Evolutionary conservation across 2,113 vertebrate genomes (phyloP), one percentile per base, ranked within the genome.

Genomic region (Hemichromis elongatus): DNA sequence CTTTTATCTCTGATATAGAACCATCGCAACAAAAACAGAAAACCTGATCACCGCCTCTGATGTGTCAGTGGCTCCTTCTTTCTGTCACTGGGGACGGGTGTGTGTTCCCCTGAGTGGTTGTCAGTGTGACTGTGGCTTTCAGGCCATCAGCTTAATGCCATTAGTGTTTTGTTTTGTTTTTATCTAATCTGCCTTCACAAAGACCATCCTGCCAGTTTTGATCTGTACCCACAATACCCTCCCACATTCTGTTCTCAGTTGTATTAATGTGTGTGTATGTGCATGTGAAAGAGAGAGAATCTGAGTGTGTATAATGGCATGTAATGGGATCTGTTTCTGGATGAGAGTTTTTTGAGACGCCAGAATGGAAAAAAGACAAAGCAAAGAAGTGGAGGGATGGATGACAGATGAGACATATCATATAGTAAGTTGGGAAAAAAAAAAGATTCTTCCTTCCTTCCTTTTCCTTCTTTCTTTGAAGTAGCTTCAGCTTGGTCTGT

Each of bases 121-220:
- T 85, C 81, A 61, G 89, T 93, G 91, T 88, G 90, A 91, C 91
- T 83, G 55, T 79, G 87, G 93, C 93, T 95, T 94, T 95, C 81
- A 94, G 86, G 79, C 89, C 90, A 88, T 93, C 90, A 85, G 70
- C 85, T 84, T 93, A 93, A 94, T 93, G 79, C 80, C 90, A 92
- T 95, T 94, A 93, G 79, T 91, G 79, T 83, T 92, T 66, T n/a
- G 10, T 61, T n/a, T 61, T 63, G n/a, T 9, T n/a, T 21, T 63
- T 21, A 95, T 94, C 91, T 90, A 94, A 95, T 95, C 90, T 93
- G 54, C 82, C 68, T 83, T 56, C 79, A 92, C 86, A 94, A 94
- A 91, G 63, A 61, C 85, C 59, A 79, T 89, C 89, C 80, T 80
- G 28, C 83, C 85, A 84, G 86, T 85, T 86, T 83, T 83, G 54